Conservation (phyloP, 2,888 invertebrate genomes). For the Phrixothrix hirtus region DNA sequence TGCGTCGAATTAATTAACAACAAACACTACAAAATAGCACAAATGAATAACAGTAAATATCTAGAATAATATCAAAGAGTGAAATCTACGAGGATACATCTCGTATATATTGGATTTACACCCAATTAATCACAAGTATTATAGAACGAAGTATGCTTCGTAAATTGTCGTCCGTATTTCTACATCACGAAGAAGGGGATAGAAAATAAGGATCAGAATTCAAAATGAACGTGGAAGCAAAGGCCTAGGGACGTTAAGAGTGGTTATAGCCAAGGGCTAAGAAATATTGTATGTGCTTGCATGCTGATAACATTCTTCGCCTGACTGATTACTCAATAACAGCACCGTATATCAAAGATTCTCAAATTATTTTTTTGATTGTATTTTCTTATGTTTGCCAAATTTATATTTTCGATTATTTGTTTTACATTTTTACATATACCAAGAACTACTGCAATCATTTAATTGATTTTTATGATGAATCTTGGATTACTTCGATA, state of each 20-base stretch:
- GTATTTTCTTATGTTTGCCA: background rate
- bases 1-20: no score
- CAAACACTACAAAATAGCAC: no score
- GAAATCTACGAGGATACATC: no score
- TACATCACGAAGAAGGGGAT: conserved; percentile 10
- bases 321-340: conserved; percentile 27
- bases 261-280: conserved; percentile 26
- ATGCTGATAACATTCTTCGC: conserved; percentile 27
- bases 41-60: no score
- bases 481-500: no score
- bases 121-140: no score
- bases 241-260: conserved; percentile 24
- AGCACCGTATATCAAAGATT: conserved; percentile 21
- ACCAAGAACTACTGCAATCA: no score
- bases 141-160: no score
- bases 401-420: conserved; percentile 5
- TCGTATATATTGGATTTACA: no score
- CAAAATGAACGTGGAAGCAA: conserved; percentile 17
- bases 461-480: no score
- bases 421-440: no score
- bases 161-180: conserved; percentile 16
- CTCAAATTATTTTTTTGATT: conserved; percentile 16
- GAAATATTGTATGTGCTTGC: conserved; percentile 29
- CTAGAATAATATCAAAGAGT: no score
- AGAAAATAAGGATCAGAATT: conserved; percentile 16